Conservation (phyloP, 1,140 invertebrate species). For the Pseudomyrmex concolor region DNA sequence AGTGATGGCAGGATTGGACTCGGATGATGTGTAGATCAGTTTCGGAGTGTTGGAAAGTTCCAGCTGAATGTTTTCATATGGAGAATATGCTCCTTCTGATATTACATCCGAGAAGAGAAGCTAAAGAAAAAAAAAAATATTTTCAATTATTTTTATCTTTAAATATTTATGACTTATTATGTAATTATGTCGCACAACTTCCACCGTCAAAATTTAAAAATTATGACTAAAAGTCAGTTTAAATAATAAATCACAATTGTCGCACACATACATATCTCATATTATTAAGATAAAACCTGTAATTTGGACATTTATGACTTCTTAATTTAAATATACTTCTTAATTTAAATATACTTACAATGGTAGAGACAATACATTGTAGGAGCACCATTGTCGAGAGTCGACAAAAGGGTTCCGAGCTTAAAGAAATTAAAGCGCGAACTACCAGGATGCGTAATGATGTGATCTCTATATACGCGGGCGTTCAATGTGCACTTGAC, state of each 20-base stretch:
- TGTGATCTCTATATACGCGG: slow-evolving; percentile 54
- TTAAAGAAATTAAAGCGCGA: slow-evolving; percentile 7
- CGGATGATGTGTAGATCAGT: slow-evolving; percentile 27
- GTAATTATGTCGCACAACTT: neutral
- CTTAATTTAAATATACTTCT: neutral
- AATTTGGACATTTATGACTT: neutral
- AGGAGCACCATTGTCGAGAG: slow-evolving; percentile 14
- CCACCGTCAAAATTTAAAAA: neutral
- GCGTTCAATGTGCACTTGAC: neutral
- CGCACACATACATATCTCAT: no score
- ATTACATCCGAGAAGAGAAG: neutral
- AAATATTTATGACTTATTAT: neutral
- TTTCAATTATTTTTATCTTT: neutral
- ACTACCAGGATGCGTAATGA: slow-evolving; percentile 36
- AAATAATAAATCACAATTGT: neutral
- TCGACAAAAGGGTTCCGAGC: slow-evolving; percentile 3
- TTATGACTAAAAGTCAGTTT: neutral
- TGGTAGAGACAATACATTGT: neutral
- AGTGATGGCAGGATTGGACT: slow-evolving; percentile 15
- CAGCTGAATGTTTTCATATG: slow-evolving; percentile 2
- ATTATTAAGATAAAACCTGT: slow-evolving; percentile 3
- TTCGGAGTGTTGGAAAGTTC: neutral
- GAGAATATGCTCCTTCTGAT: slow-evolving; percentile 32
- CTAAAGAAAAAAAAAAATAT: slow-evolving; percentile 18
- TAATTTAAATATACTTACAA: slow-evolving; percentile 48